These are phyloP conservation scores for Choloepus hoffmanni DNA, from an alignment of 2,113 vertebrate genomes.

Conservation along the genomic window DNA sequence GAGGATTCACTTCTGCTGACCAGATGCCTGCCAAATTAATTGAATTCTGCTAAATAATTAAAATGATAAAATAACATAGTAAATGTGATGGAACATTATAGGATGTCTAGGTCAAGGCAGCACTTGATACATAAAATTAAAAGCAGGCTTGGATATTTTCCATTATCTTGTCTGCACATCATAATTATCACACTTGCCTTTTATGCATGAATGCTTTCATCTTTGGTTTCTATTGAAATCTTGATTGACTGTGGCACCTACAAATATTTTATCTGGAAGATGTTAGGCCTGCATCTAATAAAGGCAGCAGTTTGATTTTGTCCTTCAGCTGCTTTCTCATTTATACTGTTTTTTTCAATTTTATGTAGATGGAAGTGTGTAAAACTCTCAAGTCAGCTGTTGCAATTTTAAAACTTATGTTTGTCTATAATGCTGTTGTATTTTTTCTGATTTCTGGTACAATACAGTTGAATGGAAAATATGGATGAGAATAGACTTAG, in stretches of 20 bases:
- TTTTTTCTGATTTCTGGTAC: constrained; percentile 79
- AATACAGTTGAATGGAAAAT: constrained; percentile 75
- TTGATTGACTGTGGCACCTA: constrained; percentile 93
- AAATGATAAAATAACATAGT: constrained; percentile 86
- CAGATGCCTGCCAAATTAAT: constrained; percentile 81
- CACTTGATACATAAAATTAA: constrained; percentile 90
- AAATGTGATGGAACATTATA: constrained; percentile 89
- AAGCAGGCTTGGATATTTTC: constrained; percentile 89
- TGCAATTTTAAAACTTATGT: constrained; percentile 79
- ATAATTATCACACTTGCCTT: constrained; percentile 92
- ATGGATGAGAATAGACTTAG: constrained; percentile 65
- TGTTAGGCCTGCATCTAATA: constrained; percentile 91
- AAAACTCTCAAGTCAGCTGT: constrained; percentile 83
- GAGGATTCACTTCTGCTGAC: constrained; percentile 71
- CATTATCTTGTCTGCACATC: constrained; percentile 93
- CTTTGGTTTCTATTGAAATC: constrained; percentile 91
- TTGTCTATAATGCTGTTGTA: constrained; percentile 69
- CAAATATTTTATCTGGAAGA: constrained; percentile 92
- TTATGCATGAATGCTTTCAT: constrained; percentile 92
- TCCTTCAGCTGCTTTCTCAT: constrained; percentile 87
- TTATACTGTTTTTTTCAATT: constrained; percentile 82
- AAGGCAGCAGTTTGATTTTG: constrained; percentile 90
- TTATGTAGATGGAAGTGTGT: constrained; percentile 83
- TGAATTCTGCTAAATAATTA: constrained; percentile 84
- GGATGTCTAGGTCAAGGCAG: constrained; percentile 87